Conservation (phyloP, 2,888 invertebrate genomes). For the Conus canariensis region DNA sequence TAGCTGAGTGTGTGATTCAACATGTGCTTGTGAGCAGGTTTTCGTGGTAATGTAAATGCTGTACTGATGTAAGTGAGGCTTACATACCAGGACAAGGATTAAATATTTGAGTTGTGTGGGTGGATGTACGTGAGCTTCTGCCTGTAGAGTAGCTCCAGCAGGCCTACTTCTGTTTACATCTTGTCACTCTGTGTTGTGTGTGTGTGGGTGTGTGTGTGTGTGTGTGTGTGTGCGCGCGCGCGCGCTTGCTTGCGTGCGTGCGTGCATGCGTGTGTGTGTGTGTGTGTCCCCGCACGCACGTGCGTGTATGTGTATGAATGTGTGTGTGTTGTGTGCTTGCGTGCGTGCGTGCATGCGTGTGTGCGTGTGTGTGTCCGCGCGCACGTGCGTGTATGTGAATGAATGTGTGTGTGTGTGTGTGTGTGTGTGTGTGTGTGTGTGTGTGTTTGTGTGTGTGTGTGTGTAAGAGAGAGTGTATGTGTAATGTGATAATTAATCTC, state of each 20-base stretch:
- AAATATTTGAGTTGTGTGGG: neutral
- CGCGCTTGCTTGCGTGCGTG: neutral
- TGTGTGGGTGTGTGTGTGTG: constrained; percentile 7
- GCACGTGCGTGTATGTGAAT: no score
- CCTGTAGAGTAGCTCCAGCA: no score
- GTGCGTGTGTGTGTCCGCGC: neutral
- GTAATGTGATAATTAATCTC: no score
- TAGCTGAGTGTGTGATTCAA: neutral
- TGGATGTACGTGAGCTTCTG: neutral
- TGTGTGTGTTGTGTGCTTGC: neutral
- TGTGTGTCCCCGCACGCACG: neutral
- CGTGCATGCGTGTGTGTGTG: neutral
- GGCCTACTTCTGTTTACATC: no score
- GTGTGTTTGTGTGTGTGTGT: no score
- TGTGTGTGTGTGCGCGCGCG: neutral
- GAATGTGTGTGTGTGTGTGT: no score
- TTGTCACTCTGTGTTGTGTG: neutral
- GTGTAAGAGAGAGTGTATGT: no score
- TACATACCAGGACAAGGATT: no score
- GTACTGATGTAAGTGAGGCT: no score
- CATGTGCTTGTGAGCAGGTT: no score
- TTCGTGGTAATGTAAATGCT: no score
- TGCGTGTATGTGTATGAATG: neutral
- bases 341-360: neutral
- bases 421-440: neutral